Evolutionary conservation across 2,113 vertebrate species (phyloP).

Genomic region (Galbula dea): DNA sequence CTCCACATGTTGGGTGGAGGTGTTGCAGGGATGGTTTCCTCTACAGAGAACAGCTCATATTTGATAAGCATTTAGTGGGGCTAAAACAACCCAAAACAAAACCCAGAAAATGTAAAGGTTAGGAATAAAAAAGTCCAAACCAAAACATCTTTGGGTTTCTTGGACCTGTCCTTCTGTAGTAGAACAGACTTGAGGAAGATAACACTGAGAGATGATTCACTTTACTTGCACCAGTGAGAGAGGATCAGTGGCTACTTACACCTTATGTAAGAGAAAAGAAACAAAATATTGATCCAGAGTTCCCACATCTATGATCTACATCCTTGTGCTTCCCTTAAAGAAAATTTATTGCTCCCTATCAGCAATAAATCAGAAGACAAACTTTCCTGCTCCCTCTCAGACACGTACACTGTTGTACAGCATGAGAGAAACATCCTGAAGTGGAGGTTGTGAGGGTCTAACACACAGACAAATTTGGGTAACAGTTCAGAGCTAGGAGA

Average conservation of each 20-base stretch:
- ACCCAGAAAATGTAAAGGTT: background rate
- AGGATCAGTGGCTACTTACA: background rate
- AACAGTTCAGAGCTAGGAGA: background rate
- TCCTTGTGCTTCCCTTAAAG: slow-evolving; percentile 48
- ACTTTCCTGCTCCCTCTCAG: slow-evolving; percentile 35
- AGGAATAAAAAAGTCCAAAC: background rate
- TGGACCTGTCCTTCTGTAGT: background rate
- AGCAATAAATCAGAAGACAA: slow-evolving; percentile 55
- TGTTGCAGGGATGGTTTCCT: background rate
- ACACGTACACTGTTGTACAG: slow-evolving; percentile 2
- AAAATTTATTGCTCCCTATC: slow-evolving; percentile 56
- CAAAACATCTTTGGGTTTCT: background rate
- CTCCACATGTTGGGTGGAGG: background rate
- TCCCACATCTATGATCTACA: slow-evolving; percentile 63
- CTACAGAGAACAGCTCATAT: background rate
- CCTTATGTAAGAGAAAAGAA: background rate
- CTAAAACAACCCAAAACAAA: background rate
- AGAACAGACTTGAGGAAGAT: slow-evolving; percentile 11
- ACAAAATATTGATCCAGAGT: slow-evolving; percentile 52
- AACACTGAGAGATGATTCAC: slow-evolving; percentile 5
- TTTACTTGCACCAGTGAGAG: background rate
- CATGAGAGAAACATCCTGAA: background rate
- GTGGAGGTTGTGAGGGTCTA: background rate
- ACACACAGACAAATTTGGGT: background rate
- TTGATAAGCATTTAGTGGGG: background rate